These are phyloP conservation scores for Drosophila macrospina DNA, from an alignment of 2,888 invertebrate genomes.

Conservation along the genomic window DNA sequence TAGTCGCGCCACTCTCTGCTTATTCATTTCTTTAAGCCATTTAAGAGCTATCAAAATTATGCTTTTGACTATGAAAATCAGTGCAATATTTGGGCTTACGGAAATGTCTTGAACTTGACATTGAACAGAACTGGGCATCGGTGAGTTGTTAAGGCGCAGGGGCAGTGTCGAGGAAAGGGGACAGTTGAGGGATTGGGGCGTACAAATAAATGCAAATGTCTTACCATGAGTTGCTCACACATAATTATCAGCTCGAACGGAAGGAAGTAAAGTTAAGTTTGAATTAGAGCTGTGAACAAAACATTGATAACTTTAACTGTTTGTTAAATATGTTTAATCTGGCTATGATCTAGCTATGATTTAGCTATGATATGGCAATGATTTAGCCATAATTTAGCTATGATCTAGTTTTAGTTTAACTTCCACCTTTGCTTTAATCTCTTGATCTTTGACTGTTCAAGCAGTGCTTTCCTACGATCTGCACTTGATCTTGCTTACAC, in stretches of 20 bases:
- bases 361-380: neutral
- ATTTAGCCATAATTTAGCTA: constrained; percentile 14
- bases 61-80: constrained; percentile 39
- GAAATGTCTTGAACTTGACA: constrained; percentile 73
- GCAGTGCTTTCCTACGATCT: neutral
- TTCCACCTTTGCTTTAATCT: neutral
- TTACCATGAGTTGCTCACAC: constrained; percentile 37
- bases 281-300: constrained; percentile 19
- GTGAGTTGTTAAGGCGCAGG: neutral
- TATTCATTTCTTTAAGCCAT: constrained; percentile 11
- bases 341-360: neutral
- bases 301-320: constrained; percentile 16
- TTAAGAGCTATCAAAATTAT: constrained; percentile 47
- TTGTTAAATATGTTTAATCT: constrained; percentile 4
- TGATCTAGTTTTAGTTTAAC: neutral
- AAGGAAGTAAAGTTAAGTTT: constrained; percentile 57
- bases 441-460: neutral
- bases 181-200: neutral
- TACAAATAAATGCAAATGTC: constrained; percentile 67
- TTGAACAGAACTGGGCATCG: constrained; percentile 44
- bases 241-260: constrained; percentile 46
- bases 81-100: constrained; percentile 56
- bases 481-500: neutral
- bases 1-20: neutral
- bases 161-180: neutral